Conservation (phyloP, 2,888 invertebrate species). For the Salticus scenicus region DNA sequence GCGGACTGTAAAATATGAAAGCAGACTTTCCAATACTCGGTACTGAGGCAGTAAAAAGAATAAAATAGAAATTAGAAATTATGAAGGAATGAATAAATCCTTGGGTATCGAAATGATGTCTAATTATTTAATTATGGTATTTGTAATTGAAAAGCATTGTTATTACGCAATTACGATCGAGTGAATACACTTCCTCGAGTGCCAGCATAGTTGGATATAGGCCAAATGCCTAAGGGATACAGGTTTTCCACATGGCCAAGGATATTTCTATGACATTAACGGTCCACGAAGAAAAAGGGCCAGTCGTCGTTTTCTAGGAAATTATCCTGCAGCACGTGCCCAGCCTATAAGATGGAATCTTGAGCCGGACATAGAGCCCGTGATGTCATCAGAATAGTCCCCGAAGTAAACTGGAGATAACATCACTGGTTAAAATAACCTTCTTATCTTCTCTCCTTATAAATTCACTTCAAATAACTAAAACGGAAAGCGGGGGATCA, state of each 20-base stretch:
- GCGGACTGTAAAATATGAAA: too few species aligned
- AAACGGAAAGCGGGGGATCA: too few species aligned
- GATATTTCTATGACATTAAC: conserved; percentile 53
- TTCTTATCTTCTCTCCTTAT: too few species aligned
- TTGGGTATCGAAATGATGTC: too few species aligned
- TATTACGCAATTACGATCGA: background rate
- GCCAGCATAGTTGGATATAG: conserved; percentile 23
- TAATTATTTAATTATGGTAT: background rate
- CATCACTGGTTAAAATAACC: too few species aligned
- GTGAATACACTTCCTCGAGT: conserved; percentile 2
- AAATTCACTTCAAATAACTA: too few species aligned
- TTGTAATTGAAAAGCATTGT: background rate
- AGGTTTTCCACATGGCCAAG: conserved; percentile 55
- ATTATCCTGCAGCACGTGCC: conserved; percentile 13
- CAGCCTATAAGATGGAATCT: conserved; percentile 4
- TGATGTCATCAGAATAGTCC: background rate
- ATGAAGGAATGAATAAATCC: too few species aligned
- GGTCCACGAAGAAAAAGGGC: conserved; percentile 19
- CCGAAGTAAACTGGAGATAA: background rate
- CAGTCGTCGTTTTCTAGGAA: conserved; percentile 11
- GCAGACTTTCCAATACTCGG: too few species aligned
- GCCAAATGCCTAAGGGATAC: conserved; percentile 39
- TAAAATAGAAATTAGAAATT: too few species aligned
- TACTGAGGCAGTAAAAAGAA: too few species aligned
- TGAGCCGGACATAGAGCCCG: background rate